Evolutionary conservation across 2,113 vertebrate genomes (phyloP).

Genomic region (Lontra canadensis): DNA sequence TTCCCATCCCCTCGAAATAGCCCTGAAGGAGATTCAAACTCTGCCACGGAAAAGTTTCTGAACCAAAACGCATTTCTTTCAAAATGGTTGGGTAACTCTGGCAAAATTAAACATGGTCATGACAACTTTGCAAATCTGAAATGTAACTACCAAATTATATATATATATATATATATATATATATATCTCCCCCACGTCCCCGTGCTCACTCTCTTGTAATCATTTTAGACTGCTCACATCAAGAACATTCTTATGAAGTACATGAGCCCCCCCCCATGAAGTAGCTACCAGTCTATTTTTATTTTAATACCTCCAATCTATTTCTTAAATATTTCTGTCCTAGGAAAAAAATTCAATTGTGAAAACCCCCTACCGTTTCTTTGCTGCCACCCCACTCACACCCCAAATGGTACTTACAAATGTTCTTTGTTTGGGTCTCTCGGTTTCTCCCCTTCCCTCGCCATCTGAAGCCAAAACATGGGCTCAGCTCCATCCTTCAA

Average conservation of each 20-base stretch:
- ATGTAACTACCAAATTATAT: background rate
- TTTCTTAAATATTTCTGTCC: constrained; percentile 24
- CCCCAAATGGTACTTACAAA: constrained; percentile 67
- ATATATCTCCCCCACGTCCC: too few species aligned
- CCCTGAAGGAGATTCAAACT: background rate
- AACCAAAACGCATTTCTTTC: background rate
- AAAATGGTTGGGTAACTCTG: background rate
- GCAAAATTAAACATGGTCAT: constrained; percentile 31
- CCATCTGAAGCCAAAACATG: constrained; percentile 40
- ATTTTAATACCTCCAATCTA: constrained; percentile 27
- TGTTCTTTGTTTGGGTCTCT: constrained; percentile 37
- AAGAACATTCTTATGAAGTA: constrained; percentile 34
- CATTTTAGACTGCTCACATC: background rate
- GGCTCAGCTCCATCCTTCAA: constrained; percentile 37
- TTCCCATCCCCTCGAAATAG: background rate
- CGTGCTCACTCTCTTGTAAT: background rate
- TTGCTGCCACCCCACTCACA: background rate
- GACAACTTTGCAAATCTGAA: background rate
- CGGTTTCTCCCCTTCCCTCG: background rate
- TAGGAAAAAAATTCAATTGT: constrained; percentile 18
- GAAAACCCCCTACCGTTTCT: background rate
- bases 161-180: background rate
- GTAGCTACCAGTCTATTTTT: constrained; percentile 1
- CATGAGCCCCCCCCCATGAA: background rate
- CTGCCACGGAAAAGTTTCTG: background rate